Base-by-base conservation (phyloP, 2,797 vertebrate species). In the Poecile montanus region DNA sequence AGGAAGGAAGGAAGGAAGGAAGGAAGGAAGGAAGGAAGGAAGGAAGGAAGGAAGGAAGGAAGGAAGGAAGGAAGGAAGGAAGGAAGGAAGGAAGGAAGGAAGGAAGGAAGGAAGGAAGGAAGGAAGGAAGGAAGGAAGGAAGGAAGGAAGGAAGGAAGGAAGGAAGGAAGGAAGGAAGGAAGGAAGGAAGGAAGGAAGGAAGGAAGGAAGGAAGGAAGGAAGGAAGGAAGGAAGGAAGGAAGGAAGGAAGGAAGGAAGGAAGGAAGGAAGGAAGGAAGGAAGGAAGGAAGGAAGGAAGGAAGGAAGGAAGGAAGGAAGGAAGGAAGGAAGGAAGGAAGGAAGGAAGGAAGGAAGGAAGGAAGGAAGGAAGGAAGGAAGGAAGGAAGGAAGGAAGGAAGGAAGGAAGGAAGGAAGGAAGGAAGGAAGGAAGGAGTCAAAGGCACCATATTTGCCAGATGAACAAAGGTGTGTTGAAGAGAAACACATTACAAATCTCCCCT, bases 391-490 rank as follows among this genome's bases (percentile, higher is more conserved):
- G 32, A 10, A 19, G 44, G 40, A 2, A 44, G 26, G 38, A 3
- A 47, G n/a, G n/a, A 11, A 22, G 30, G 50, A 5, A 11, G 44
- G 50, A 34, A 23, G 5, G 27, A 12, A n/a, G 30, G 53, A 3
- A 13, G 22, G 36, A 3, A 26, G 16, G 32, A 10, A 19, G 44
- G 40, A 11, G 44, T 22, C 0, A 0, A 66, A 85, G 11, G 20
- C 6, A 74, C 16, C 16, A 3, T 48, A 20, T 61, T 73, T 72
- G 7, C 13, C 29, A 60, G 13, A 48, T 44, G 14, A 91, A 68
- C 4, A 7, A 8, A 42, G 14, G 2, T 78, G 71, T 72, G 29
- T 11, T 58, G 44, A 10, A 51, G 44, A 68, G 6, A 56, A 44
- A 32, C 30, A 42, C 7, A 23, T 18, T 48, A 60, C 13, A 68